phyloP scores from a whole-genome alignment of 1,140 invertebrate species.

The Drosophila mauritiana region DNA sequence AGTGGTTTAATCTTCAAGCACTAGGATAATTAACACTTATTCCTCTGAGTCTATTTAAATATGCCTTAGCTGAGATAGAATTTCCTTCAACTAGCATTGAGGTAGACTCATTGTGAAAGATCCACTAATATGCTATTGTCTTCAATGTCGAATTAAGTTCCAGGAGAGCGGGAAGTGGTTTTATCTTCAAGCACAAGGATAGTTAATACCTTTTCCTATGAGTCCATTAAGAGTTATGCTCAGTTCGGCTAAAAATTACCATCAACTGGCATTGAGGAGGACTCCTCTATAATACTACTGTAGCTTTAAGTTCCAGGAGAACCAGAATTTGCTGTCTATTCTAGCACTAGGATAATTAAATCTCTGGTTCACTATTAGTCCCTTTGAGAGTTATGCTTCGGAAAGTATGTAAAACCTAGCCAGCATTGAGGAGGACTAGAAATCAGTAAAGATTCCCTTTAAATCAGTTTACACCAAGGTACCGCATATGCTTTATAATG shows the following conservation, averaged over 20 bases:
- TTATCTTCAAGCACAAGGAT: conserved; percentile 47
- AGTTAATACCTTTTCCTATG: conserved; percentile 57
- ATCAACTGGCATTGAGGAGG: conserved; percentile 36
- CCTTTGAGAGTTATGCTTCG: conserved; percentile 28
- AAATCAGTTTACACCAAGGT: neutral
- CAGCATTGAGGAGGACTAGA: conserved; percentile 59
- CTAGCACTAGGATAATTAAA: conserved; percentile 73
- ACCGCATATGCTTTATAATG: neutral
- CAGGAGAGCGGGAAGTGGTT: conserved; percentile 34
- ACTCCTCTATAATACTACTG: conserved; percentile 9
- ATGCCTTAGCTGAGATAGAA: conserved; percentile 5
- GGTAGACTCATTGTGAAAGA: conserved; percentile 3
- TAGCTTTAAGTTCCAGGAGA: conserved; percentile 57
- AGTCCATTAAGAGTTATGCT: conserved; percentile 43
- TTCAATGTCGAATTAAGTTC: conserved; percentile 41
- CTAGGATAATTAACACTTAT: conserved; percentile 50
- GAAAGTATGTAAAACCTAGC: conserved; percentile 6
- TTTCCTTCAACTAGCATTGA: conserved; percentile 16
- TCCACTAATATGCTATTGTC: neutral
- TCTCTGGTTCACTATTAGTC: conserved; percentile 47
- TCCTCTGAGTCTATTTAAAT: conserved; percentile 3
- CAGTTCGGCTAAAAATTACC: conserved; percentile 8
- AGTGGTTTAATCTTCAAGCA: conserved; percentile 29
- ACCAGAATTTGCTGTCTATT: conserved; percentile 27
- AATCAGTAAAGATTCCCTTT: neutral